Evolutionary conservation across 2,888 invertebrate species (phyloP).

Genomic region (Fissipunctia ypsillon): DNA sequence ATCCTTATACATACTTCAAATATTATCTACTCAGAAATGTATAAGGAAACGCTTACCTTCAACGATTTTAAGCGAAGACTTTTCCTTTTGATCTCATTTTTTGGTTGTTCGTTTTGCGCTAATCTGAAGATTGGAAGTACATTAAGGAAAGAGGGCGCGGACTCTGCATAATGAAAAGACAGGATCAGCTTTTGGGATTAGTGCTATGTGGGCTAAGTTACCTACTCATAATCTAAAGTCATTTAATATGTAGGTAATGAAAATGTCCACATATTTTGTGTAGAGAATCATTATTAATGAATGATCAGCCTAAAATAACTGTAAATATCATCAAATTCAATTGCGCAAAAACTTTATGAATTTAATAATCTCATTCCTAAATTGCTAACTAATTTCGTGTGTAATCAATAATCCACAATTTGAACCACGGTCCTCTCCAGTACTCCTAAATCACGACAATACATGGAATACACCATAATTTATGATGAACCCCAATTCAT

Average conservation of each 20-base stretch:
- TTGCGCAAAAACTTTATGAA: not conserved
- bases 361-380: not conserved
- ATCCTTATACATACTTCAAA: slow-evolving; percentile 57
- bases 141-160: slow-evolving; percentile 16
- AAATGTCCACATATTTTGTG: not conserved
- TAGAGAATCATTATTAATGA: not conserved
- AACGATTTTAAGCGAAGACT: slow-evolving; percentile 39
- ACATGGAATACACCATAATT: slow-evolving; percentile 21
- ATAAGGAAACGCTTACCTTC: slow-evolving; percentile 49
- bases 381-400: not conserved
- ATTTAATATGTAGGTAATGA: not conserved
- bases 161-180: not conserved
- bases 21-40: slow-evolving; percentile 55
- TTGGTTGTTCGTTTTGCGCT: slow-evolving; percentile 32
- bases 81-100: slow-evolving; percentile 57
- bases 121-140: slow-evolving; percentile 36
- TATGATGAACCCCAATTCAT: slow-evolving; percentile 22
- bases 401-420: not conserved
- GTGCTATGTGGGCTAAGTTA: not conserved
- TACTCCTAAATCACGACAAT: slow-evolving; percentile 18
- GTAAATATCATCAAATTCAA: not conserved
- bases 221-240: not conserved
- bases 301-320: not conserved
- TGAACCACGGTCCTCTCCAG: not conserved
- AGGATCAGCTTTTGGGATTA: not conserved